Conservation (phyloP, 2,888 invertebrate species). For the Pantelozetes paolii region DNA sequence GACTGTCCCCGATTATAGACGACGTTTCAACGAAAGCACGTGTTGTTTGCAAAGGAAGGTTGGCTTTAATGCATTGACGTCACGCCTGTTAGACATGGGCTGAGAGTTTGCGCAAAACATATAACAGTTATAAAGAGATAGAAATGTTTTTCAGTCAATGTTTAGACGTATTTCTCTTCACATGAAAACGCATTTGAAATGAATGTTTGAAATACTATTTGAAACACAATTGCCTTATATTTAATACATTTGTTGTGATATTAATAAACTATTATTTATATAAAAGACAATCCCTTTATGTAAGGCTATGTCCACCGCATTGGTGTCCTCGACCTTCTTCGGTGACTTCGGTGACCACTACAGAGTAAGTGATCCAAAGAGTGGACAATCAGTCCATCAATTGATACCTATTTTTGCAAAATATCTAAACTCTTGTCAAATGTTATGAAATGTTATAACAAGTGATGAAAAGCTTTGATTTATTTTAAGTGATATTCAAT, state of each 20-base stretch:
- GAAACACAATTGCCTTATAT: constrained; percentile 34
- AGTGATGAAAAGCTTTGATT: neutral
- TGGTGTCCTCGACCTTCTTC: constrained; percentile 24
- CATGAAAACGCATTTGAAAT: neutral
- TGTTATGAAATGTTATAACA: constrained; percentile 17
- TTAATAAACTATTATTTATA: constrained; percentile 3
- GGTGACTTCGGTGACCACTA: constrained; percentile 34
- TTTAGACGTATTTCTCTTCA: constrained; percentile 16
- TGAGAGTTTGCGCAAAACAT: neutral
- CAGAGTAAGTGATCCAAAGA: constrained; percentile 6
- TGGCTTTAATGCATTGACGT: constrained; percentile 2
- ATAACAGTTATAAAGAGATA: constrained; percentile 20
- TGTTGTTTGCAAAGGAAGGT: neutral
- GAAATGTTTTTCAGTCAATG: neutral
- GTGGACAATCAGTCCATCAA: neutral
- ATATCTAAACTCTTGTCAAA: neutral
- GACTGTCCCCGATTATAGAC: neutral
- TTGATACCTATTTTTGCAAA: neutral
- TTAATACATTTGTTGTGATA: constrained; percentile 2
- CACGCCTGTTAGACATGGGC: neutral
- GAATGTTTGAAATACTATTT: neutral
- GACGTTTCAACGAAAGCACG: neutral
- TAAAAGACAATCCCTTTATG: neutral
- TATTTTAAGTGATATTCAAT: neutral
- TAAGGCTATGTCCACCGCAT: constrained; percentile 22